Base-by-base conservation (phyloP, 2,797 vertebrate genomes). In the Liasis olivaceus region DNA sequence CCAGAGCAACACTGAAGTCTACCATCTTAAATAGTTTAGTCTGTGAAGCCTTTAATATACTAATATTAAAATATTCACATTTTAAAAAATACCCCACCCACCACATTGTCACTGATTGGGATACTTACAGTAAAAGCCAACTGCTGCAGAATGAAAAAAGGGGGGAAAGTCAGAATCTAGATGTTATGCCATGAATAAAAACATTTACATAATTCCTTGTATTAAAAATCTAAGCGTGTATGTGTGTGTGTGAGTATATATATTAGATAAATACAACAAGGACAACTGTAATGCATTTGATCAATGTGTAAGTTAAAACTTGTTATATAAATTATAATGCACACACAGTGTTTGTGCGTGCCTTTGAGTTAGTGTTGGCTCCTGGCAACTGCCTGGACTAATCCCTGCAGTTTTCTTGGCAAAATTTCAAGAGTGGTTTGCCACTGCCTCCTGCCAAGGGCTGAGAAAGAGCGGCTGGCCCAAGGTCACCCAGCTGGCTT, bases 51-150 rank as follows among this genome's bases (percentile, higher is more conserved):
- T 47, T 81, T 54, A 54, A 54, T 54, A 90, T 14, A 15, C 5
- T 54, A 77, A 20, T 17, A 28, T 90, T 87, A 14, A 84, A 62
- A 81, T 28, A 15, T 72, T 17, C 20, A 58, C 17, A 31, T 62
- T 85, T 28, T 1, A 9, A 66, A 87, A 87, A 90, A 26, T 51
- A 87, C 0, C 5, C 28, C 11, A 60, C 22, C 87, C 63, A 94
- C 8, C 0, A 92, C 64, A 81, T 93, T 87, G 86, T 72, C 91
- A 42, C 0, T 85, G 56, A 59, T 89, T 58, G 94, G 90, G 59
- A 97, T 98, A 98, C 98, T 98, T 98, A 98, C 98, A 98, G 97
- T 98, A 98, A 98, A 98, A 98, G 96, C 97, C 98, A 97, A 98
- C 95, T 95, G 98, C 98, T 98, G 97, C 92, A 24, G 95, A 95